Evolutionary conservation across 2,888 invertebrate genomes (phyloP), one percentile per base, ranked within the genome.

Genomic region (Pemphredon lugubris): DNA sequence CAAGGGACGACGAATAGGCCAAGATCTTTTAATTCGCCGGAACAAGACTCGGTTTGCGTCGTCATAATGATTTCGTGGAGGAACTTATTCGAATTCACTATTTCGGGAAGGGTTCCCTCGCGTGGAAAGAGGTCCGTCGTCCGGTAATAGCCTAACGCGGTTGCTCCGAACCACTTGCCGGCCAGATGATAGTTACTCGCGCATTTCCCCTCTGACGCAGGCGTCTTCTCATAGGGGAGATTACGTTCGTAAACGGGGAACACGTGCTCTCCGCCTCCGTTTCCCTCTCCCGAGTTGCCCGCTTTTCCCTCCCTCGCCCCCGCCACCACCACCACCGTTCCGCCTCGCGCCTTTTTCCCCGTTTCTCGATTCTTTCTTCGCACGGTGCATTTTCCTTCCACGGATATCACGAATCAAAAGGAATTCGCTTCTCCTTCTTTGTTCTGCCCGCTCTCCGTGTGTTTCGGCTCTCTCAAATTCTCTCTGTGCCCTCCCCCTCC

Each of bases 131-230:
- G 45, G 23, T 18, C 45, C 20, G 34, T 34, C 34, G 68, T 51
- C 68, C 51, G 30, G 55, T 68, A 68, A 64, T 64, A 68, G 57
- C 55, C 57, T 45, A 40, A 55, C 64, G 51, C 57, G 54, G 68
- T 66, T 57, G 71, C 68, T 69, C 68, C 83, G 80, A 83, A 26
- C 84, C 84, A 84, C 84, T 84, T 84, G 83, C 81, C 70, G 72
- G 77, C 82, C 82, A 82, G 80, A 84, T 83, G 84, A 83, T 81
- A 80, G 75, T 55, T 53, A 75, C 77, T 76, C 67, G 66, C 72
- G 79, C 75, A 73, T 81, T 76, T 75, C 79, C 70, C 70, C 64
- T 55, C 68, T 55, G 77, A 73, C 68, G 58, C 64, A 65, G 51
- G 51, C 51, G 11, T 16, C 26, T 45, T 34, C 26, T 20, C 26